Evolutionary conservation across 2,113 vertebrate genomes (phyloP), one percentile per base, ranked within the genome.

Genomic region (Numenius arquata): DNA sequence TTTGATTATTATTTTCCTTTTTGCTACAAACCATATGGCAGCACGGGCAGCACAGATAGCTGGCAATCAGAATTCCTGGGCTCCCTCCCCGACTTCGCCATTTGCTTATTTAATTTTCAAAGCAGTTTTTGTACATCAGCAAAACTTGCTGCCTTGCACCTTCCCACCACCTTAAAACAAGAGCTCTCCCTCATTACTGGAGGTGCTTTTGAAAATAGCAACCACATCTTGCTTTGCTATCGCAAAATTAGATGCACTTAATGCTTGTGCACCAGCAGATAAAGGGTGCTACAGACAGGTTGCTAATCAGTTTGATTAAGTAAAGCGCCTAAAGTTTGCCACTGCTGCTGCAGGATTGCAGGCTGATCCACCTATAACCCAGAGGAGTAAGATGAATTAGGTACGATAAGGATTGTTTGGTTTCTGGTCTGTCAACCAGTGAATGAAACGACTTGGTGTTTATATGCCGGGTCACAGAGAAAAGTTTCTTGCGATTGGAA

Each of bases 21-120:
- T 95, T 96, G 36, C 80, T 91, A 67, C 77, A 93, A 89, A 89
- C 95, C 90, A 90, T 95, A 94, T 96, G 96, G 94, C 66, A 53
- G 63, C 47, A 59, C 0, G 7, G 89, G 81, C 88, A 77, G 88
- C 74, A 65, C 85, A 91, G 95, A 96, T 95, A 97, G 87, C 75
- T 95, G 88, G 75, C 88, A 91, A 80, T 96, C 95, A 95, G 26
- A 95, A 97, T 97, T 97, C 95, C 94, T 83, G 77, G 93, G 94
- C 81, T 93, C 77, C 53, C 62, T 97, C 89, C 87, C 53, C 79
- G 77, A 62, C 87, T 92, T 92, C 0, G 0, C 84, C 59, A 29
- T 85, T 89, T 0, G 0, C 61, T 89, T 71, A 36, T 85, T 92
- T 92, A 85, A 88, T 89, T 95, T 95, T 73, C 92, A 76, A 58